Evolutionary conservation across 2,113 vertebrate species (phyloP).

Genomic region (Hydropotes inermis): DNA sequence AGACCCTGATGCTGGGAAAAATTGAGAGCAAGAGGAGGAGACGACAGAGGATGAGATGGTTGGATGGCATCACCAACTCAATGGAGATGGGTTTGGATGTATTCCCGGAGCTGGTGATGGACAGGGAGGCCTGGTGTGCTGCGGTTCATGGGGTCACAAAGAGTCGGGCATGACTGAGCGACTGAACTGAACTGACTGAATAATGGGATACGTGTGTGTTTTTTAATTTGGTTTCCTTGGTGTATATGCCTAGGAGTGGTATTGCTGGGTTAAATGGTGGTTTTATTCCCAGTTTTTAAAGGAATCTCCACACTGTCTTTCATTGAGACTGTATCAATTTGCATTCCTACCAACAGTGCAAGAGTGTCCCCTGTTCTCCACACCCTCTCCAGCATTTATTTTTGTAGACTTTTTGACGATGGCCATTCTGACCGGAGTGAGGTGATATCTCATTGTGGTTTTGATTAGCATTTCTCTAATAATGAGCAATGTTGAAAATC

Average conservation of each 20-base stretch:
- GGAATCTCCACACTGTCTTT: background rate
- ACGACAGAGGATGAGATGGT: background rate
- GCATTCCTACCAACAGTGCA: background rate
- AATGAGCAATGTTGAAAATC: background rate
- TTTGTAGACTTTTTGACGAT: background rate
- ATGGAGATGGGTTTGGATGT: background rate
- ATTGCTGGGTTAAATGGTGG: too few species aligned
- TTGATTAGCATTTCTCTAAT: background rate
- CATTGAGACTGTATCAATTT: background rate
- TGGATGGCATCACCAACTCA: background rate
- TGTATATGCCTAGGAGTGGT: background rate
- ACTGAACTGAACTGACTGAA: background rate
- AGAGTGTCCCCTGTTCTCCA: background rate
- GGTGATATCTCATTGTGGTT: background rate
- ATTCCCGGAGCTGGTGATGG: background rate
- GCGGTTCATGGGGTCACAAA: rapidly evolving
- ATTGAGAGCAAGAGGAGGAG: background rate
- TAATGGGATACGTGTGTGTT: background rate
- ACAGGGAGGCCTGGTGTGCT: background rate
- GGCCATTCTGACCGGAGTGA: background rate
- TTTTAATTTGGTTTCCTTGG: background rate
- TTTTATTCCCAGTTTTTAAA: background rate
- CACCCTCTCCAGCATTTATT: background rate
- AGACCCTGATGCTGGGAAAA: background rate
- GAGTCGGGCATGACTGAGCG: too few species aligned